These are phyloP conservation scores for Synaphobranchus kaupii DNA, from an alignment of 2,797 vertebrate genomes.

Conservation along the genomic window DNA sequence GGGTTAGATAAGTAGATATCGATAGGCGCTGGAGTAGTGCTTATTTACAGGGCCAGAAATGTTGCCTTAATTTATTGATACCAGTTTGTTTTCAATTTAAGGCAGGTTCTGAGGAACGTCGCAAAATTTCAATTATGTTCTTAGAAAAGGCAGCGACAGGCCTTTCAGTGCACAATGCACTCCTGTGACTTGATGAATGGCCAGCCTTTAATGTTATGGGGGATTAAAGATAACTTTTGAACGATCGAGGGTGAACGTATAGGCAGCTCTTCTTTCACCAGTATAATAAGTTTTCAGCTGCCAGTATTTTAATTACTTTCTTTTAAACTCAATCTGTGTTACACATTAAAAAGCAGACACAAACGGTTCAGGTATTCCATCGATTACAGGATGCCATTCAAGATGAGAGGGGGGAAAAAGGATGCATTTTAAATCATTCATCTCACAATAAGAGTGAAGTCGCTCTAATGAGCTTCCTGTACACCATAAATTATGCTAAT, in stretches of 20 bases:
- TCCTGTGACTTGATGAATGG: conserved; percentile 78
- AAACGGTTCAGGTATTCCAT: conserved; percentile 70
- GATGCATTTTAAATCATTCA: conserved; percentile 83
- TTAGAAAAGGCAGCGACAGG: conserved; percentile 62
- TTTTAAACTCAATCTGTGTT: conserved; percentile 87
- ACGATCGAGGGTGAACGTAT: conserved; percentile 71
- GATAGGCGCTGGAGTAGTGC: conserved; percentile 44
- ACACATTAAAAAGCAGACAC: conserved; percentile 74
- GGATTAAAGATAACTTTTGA: conserved; percentile 81
- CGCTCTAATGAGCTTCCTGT: conserved; percentile 89
- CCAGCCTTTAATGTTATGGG: conserved; percentile 76
- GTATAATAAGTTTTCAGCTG: conserved; percentile 82
- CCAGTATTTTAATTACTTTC: conserved; percentile 88
- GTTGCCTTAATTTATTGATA: conserved; percentile 68
- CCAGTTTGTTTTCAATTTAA: conserved; percentile 67
- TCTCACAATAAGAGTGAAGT: conserved; percentile 87
- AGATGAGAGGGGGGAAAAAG: conserved; percentile 65
- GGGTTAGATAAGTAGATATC: conserved; percentile 35
- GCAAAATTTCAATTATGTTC: conserved; percentile 71
- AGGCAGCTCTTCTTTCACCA: conserved; percentile 74
- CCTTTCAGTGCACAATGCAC: conserved; percentile 71
- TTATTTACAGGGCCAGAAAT: conserved; percentile 63
- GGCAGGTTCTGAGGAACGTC: conserved; percentile 55
- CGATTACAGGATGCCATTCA: conserved; percentile 74
- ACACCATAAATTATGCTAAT: conserved; percentile 93